Evolutionary conservation across 1,140 invertebrate species (phyloP).

Genomic region (Drosophila kikkawai): DNA sequence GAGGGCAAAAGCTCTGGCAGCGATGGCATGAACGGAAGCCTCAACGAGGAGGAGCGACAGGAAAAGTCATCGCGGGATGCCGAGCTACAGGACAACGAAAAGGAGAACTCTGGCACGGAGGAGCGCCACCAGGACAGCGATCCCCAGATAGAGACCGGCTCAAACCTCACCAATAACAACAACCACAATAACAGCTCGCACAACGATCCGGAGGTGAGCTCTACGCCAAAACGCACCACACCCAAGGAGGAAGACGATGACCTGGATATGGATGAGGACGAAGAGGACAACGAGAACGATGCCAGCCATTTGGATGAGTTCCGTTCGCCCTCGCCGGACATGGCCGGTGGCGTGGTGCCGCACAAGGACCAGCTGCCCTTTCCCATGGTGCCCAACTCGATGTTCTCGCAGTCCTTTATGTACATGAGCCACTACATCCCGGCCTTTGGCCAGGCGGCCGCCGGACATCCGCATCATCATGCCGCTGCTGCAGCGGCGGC

Average conservation of each 20-base stretch:
- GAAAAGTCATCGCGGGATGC: conserved; percentile 41
- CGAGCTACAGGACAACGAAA: conserved; percentile 27
- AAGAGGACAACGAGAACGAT: conserved; percentile 84
- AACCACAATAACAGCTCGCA: conserved; percentile 82
- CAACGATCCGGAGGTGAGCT: conserved; percentile 17
- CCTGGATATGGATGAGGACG: conserved; percentile 83
- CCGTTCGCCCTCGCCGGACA: conserved; percentile 78
- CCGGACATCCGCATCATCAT: conserved; percentile 84
- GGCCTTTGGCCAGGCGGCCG: conserved; percentile 85
- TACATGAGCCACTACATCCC: conserved; percentile 95
- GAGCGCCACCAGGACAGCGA: conserved; percentile 30
- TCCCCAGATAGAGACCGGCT: conserved; percentile 13
- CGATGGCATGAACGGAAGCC: conserved; percentile 50
- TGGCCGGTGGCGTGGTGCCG: conserved; percentile 54
- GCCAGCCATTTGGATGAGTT: conserved; percentile 81
- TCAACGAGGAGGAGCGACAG: conserved; percentile 53
- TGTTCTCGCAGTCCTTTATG: conserved; percentile 94
- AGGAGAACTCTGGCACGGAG: conserved; percentile 49
- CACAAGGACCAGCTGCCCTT: conserved; percentile 86
- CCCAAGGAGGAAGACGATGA: conserved; percentile 84
- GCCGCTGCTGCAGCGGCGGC: conserved; percentile 77
- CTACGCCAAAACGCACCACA: conserved; percentile 71
- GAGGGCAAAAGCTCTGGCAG: conserved; percentile 34
- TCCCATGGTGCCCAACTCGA: conserved; percentile 92
- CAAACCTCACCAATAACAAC: conserved; percentile 84